Evolutionary conservation across 1,140 invertebrate species (phyloP).

Genomic region (Penaeus vannamei): DNA sequence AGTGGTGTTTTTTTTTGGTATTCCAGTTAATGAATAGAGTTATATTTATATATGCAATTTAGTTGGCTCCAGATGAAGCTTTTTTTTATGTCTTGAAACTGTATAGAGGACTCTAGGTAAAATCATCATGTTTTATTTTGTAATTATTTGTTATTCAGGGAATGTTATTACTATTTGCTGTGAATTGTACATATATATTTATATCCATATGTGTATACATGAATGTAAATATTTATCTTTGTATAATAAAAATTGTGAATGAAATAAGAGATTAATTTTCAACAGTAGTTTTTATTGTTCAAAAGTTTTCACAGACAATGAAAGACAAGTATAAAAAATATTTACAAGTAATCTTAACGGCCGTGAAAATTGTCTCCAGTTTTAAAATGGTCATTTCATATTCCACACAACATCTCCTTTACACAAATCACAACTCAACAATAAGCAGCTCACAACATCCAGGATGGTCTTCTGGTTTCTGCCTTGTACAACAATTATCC

Average conservation of each 20-base stretch:
- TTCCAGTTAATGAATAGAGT: no score
- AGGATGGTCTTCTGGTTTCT: neutral
- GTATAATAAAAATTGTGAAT: neutral
- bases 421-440: conserved; percentile 34
- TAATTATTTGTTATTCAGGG: no score
- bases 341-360: conserved; percentile 51
- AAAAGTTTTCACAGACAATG: conserved; percentile 63
- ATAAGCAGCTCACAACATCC: conserved; percentile 45
- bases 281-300: conserved; percentile 60
- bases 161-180: no score
- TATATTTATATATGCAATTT: no score
- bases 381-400: conserved; percentile 53
- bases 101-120: no score
- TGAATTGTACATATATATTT: neutral
- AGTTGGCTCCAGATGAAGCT: no score
- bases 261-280: conserved; percentile 37
- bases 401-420: conserved; percentile 10
- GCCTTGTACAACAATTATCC: no score
- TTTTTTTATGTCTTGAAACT: no score
- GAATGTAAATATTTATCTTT: conserved; percentile 14
- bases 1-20: no score
- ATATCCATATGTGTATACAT: conserved; percentile 4
- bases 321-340: conserved; percentile 66
- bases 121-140: no score
- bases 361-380: conserved; percentile 55